Conservation (phyloP, 2,888 invertebrate genomes). For the Patella pellucida region DNA sequence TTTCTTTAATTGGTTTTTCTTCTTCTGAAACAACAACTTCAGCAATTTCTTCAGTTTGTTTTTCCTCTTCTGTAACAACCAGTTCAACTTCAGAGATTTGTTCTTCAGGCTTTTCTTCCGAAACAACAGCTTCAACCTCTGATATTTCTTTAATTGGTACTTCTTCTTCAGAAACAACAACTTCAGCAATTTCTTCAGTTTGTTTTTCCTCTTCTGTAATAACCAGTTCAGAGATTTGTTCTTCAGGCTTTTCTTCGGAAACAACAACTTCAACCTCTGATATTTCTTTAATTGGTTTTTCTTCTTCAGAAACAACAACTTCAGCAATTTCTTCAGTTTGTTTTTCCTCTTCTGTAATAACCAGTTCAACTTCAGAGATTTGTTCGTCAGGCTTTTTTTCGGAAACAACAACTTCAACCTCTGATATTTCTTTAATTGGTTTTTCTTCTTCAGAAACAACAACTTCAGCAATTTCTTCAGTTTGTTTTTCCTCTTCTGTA, state of each 20-base stretch:
- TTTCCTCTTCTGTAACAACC: conserved; percentile 18
- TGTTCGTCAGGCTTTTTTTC: neutral
- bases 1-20: conserved; percentile 13
- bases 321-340: conserved; percentile 13
- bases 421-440: conserved; percentile 14
- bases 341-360: neutral
- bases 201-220: conserved; percentile 9
- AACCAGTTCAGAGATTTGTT: conserved; percentile 5
- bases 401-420: conserved; percentile 20
- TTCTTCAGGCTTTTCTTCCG: conserved; percentile 14
- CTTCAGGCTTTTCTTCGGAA: conserved; percentile 12
- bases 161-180: neutral
- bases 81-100: conserved; percentile 3
- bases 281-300: conserved; percentile 18
- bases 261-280: conserved; percentile 19
- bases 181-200: conserved; percentile 21
- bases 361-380: conserved; percentile 13
- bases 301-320: conserved; percentile 18
- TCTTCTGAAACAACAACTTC: conserved; percentile 20
- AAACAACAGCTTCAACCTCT: conserved; percentile 19
- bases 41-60: neutral
- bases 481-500: conserved; percentile 13
- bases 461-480: conserved; percentile 21
- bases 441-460: conserved; percentile 19
- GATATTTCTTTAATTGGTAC: neutral